phyloP scores from a whole-genome alignment of 2,113 vertebrate genomes.

The Boulengeromyrus knoepffleri region DNA sequence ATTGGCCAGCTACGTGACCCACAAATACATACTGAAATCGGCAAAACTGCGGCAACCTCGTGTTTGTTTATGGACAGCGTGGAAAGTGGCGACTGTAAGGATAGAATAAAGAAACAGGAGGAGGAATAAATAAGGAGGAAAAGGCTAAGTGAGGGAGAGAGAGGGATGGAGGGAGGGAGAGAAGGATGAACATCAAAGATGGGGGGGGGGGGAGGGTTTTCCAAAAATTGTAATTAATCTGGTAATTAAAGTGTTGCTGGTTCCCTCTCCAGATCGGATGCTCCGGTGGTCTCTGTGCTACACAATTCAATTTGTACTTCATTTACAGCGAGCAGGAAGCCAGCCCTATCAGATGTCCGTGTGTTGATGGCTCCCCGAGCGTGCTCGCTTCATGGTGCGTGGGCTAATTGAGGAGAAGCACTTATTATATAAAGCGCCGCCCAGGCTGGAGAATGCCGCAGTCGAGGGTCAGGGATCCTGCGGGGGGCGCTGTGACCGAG shows the following conservation, averaged over 20 bases:
- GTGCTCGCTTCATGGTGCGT: conserved; percentile 5
- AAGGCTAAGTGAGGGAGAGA: conserved; percentile 28
- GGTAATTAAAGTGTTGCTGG: conserved; percentile 38
- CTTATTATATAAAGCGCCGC: conserved; percentile 8
- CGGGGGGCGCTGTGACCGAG: background rate
- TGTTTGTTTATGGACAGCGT: background rate
- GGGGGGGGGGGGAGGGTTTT: conserved; percentile 21
- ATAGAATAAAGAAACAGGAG: background rate
- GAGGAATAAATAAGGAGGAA: conserved; percentile 19
- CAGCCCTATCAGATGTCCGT: conserved; percentile 12
- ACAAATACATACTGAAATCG: background rate
- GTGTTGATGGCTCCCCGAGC: conserved; percentile 16
- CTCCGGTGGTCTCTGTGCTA: conserved; percentile 25
- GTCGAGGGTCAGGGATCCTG: background rate
- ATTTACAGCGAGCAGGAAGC: conserved; percentile 21
- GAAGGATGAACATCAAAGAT: background rate
- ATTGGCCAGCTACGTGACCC: background rate
- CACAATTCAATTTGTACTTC: conserved; percentile 37
- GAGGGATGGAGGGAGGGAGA: conserved; percentile 12
- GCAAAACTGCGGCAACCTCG: background rate
- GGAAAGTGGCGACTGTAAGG: background rate
- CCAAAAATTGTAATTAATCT: conserved; percentile 35
- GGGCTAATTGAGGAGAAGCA: conserved; percentile 14
- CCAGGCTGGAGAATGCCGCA: background rate
- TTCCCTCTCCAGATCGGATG: conserved; percentile 23